Base-by-base conservation (phyloP, 1,140 invertebrate species). In the Megathymus violae region DNA sequence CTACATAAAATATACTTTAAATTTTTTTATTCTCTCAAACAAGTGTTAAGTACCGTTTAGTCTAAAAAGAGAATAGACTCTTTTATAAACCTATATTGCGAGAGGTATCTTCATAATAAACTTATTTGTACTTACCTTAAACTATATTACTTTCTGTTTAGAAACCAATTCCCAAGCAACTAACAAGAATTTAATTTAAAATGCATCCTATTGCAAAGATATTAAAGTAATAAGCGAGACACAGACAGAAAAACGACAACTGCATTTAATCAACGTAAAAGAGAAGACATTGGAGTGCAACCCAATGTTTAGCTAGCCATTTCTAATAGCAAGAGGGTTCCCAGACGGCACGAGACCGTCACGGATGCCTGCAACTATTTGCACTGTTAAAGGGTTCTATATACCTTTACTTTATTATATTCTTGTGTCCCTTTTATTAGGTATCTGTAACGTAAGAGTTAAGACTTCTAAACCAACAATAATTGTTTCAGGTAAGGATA, bases 261-360 rank as follows among this genome's bases (percentile, higher is more conserved):
- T 59, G 54, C 43, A 59, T 59, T 59, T 59, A 59, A 59, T 47
- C 54, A 59, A 59, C 41, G 54, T 59, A 46, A 58, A 31, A 46
- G 25, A 46, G 31, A 11, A 54, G 54, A 58, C 54, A 46, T 41
- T 15, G 52, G 22, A 52, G 36, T 54, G 19, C 13, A 31, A 56
- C 38, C 9, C 41, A 44, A 58, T 58, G 54, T 47, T 47, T 59
- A 59, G 43, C 41, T 59, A 47, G 54, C 19, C 51, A 34, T 44
- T 58, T 58, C 52, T 58, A 58, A 44, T 43, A 58, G 40, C 40
- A 43, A 56, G 46, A 40, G 52, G 25, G 22, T 31, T 36, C 11
- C 40, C 52, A 56, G 52, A 56, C 52, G 5, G 50, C 17, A 54
- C 27, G 50, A 41, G 40, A 15, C 52, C 19, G 52, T 31, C 52